These are phyloP conservation scores for Eupristina koningsbergeri DNA, from an alignment of 1,140 invertebrate species.

Conservation along the genomic window DNA sequence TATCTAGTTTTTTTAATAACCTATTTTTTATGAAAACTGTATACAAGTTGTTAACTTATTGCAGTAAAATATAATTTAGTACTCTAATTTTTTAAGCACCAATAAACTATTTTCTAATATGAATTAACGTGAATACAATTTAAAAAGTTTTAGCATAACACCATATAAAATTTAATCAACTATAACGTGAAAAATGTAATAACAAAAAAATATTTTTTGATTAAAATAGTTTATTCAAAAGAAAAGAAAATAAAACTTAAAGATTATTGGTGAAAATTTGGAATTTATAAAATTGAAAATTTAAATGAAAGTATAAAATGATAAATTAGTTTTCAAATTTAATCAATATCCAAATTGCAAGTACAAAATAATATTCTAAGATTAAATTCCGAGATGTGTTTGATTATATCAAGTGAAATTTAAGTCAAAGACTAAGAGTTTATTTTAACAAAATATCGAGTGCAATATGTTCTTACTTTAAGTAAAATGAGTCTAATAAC, in stretches of 20 bases:
- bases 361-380: too few relatives aligned
- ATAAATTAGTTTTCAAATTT: not conserved
- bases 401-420: too few relatives aligned
- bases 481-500: too few relatives aligned
- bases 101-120: not conserved
- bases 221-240: too few relatives aligned
- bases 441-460: too few relatives aligned
- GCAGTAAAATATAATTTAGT: not conserved
- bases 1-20: not conserved
- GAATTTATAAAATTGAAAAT: not conserved
- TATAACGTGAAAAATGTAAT: not conserved
- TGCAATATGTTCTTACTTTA: too few relatives aligned
- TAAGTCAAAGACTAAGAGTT: too few relatives aligned
- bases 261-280: not conserved
- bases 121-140: not conserved
- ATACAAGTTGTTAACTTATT: not conserved
- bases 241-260: too few relatives aligned
- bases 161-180: not conserved
- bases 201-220: too few relatives aligned
- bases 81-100: not conserved
- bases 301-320: too few relatives aligned
- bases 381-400: too few relatives aligned
- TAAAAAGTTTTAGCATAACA: not conserved
- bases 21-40: slow-evolving; percentile 1
- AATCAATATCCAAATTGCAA: not conserved